A percentile compares a stretch with the other conserved stretches of the same genome.
Evolutionary conservation across 1,140 invertebrate genomes (phyloP).

Genomic region (Papilio helenus): DNA sequence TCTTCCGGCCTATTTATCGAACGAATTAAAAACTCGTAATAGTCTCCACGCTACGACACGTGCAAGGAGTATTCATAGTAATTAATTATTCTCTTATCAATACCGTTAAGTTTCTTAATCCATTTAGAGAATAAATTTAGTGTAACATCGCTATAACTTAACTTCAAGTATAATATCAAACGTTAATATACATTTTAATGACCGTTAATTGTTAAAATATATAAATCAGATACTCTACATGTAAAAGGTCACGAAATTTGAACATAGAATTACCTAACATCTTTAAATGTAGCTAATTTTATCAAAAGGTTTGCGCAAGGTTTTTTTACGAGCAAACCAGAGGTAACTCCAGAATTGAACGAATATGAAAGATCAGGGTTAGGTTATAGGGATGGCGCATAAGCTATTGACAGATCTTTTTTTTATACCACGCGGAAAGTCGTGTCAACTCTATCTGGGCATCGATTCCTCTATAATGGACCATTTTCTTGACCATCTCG

Average conservation of each 20-base stretch:
- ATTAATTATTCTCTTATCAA: conserved; percentile 6
- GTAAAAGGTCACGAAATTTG: not conserved
- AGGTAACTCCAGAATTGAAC: too few species aligned
- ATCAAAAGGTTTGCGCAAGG: too few species aligned
- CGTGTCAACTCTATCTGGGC: too few species aligned
- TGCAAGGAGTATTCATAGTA: not conserved
- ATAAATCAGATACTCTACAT: not conserved
- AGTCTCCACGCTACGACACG: not conserved
- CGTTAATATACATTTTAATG: not conserved
- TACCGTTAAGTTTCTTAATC: not conserved
- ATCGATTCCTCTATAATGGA: too few species aligned
- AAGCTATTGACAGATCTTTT: too few species aligned
- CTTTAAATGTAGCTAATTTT: too few species aligned
- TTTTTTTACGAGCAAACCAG: too few species aligned
- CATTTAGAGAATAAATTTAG: not conserved
- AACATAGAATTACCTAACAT: not conserved
- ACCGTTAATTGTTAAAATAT: not conserved
- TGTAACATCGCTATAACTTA: not conserved
- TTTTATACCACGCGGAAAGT: too few species aligned
- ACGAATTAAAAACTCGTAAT: not conserved
- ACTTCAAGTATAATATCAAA: not conserved
- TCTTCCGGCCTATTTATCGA: not conserved
- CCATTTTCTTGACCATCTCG: too few species aligned
- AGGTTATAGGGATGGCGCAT: too few species aligned
- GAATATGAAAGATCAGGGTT: too few species aligned